These are phyloP conservation scores for Arctia plantaginis DNA, from an alignment of 2,888 invertebrate species.

Conservation along the genomic window DNA sequence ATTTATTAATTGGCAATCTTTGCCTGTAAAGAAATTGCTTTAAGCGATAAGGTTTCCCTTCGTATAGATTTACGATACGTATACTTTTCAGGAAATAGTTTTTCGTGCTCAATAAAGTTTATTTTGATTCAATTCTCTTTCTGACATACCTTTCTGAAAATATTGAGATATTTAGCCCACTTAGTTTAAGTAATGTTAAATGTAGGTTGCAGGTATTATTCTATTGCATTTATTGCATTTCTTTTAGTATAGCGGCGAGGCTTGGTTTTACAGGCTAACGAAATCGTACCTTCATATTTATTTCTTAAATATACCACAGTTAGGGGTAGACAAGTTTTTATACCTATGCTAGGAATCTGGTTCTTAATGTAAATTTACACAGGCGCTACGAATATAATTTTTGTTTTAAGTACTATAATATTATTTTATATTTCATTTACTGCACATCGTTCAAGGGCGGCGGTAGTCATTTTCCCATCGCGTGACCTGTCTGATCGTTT, in stretches of 20 bases:
- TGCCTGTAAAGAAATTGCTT: too few relatives aligned
- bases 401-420: neutral
- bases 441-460: neutral
- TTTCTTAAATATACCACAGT: neutral
- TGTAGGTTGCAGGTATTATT: neutral
- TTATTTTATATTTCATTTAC: neutral
- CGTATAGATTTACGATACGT: too few relatives aligned
- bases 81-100: too few relatives aligned
- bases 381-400: neutral
- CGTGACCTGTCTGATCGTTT: neutral
- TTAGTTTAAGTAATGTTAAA: neutral
- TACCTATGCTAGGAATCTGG: neutral
- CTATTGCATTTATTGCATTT: too few relatives aligned
- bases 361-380: neutral
- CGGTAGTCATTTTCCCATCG: neutral
- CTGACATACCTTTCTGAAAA: neutral
- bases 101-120: neutral
- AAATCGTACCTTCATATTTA: neutral
- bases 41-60: too few relatives aligned
- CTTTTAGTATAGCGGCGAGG: neutral
- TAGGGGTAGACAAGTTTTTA: neutral
- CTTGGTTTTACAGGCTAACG: neutral
- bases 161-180: neutral
- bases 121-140: neutral
- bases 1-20: neutral